Evolutionary conservation across 1,140 invertebrate species (phyloP).

Genomic region (Drosophila subpulchrella): DNA sequence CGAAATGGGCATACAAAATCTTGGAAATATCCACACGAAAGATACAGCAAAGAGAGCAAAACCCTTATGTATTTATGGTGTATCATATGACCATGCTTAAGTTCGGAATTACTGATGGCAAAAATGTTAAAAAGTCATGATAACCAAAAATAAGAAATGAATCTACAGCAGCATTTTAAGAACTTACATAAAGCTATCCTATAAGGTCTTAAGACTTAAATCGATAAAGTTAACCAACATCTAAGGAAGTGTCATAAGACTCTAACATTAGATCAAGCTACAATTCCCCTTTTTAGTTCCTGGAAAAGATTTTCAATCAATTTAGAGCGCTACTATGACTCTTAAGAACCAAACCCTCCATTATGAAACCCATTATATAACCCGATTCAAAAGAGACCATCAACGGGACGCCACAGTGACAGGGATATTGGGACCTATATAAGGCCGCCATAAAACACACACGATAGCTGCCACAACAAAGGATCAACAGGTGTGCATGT

Average conservation of each 20-base stretch:
- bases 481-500: conserved; percentile 79
- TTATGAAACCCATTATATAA: conserved; percentile 1
- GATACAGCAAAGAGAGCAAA: not conserved
- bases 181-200: too few relatives aligned
- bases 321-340: not conserved
- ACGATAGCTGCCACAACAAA: conserved; percentile 62
- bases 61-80: too few relatives aligned
- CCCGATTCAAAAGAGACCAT: conserved; percentile 8
- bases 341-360: not conserved
- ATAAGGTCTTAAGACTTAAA: too few relatives aligned
- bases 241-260: too few relatives aligned
- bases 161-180: too few relatives aligned
- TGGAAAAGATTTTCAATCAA: conserved; percentile 1
- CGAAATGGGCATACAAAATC: conserved; percentile 1
- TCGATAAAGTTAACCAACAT: too few relatives aligned
- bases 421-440: conserved; percentile 5
- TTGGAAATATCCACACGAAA: not conserved
- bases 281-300: too few relatives aligned
- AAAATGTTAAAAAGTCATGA: too few relatives aligned
- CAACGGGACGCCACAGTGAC: not conserved
- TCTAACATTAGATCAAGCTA: not conserved
- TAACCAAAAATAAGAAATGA: too few relatives aligned
- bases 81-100: too few relatives aligned
- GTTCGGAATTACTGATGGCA: too few relatives aligned
- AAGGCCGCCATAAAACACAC: conserved; percentile 28